A percentile compares a stretch with the other conserved stretches of the same genome.
phyloP scores from a whole-genome alignment of 2,888 invertebrate species.

The Stenolophus ochropezus region DNA sequence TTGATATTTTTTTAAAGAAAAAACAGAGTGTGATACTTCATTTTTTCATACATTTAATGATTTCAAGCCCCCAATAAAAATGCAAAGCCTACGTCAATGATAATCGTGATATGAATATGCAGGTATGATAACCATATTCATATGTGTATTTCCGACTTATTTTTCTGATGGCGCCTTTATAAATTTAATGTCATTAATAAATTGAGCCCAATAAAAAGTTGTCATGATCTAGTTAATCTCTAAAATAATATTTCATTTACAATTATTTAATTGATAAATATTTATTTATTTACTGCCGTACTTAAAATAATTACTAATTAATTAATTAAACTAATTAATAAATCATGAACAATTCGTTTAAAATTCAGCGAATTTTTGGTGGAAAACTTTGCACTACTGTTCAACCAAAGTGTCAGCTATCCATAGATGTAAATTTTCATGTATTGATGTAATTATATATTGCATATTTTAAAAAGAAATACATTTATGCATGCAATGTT shows the following conservation, averaged over 20 bases:
- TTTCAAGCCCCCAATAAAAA: not conserved
- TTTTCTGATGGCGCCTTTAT: not conserved
- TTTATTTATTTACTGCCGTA: constrained; percentile 2
- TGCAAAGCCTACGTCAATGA: not conserved
- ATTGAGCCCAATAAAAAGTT: constrained; percentile 6
- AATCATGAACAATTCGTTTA: constrained; percentile 4
- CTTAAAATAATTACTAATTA: constrained; percentile 16
- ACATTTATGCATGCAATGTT: not conserved
- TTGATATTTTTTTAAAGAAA: too few species aligned
- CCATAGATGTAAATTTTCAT: not conserved
- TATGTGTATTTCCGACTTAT: not conserved
- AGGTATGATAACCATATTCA: not conserved
- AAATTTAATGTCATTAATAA: constrained; percentile 25
- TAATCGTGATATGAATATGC: not conserved
- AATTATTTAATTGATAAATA: constrained; percentile 27
- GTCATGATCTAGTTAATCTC: not conserved
- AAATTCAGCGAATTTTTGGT: constrained; percentile 2
- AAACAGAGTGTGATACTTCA: too few species aligned
- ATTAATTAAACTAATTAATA: constrained; percentile 32
- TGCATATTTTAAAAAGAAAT: constrained; percentile 21
- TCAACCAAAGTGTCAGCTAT: not conserved
- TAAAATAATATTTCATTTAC: constrained; percentile 23
- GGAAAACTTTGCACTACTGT: not conserved
- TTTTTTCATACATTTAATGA: too few species aligned
- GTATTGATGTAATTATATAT: constrained; percentile 9